Base-by-base conservation (phyloP, 2,888 invertebrate genomes). In the Theodoxus fluviatilis region DNA sequence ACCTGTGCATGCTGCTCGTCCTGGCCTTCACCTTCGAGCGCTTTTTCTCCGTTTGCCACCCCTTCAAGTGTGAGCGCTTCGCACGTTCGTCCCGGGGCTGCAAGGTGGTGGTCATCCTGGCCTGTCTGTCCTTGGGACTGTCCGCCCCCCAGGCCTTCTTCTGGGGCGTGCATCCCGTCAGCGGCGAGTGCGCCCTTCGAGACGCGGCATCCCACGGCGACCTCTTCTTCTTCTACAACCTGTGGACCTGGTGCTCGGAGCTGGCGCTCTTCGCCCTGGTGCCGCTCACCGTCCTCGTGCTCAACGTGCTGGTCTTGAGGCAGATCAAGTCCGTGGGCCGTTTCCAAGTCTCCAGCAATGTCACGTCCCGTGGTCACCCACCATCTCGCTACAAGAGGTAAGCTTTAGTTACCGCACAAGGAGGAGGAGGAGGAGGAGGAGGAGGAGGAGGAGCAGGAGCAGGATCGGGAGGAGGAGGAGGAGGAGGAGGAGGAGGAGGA, bases 1-100 rank as follows among this genome's bases (percentile, higher is more conserved):
- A 85, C 74, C 75, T 83, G 31, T 83, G 84, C 22, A 80, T 85
- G 7, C 70, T 86, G 7, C 78, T 86, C 0, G 84, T 86, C 0
- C 78, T 85, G 35, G 84, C 82, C 35, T 86, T 86, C 71, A 86
- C 85, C 0, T 75, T 83, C 2, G 86, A 86, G 69, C 72, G 85
- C 9, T 85, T 82, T 61, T 80, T 86, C 35, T 84, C 85, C 3
- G 79, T 83, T 15, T 81, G 76, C 55, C 75, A 74, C 40, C 83
- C 84, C 3, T 86, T 85, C 70, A 76, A 79, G 67, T 79, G 81
- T 71, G 82, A 83, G 67, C 72, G 80, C 31, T 83, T 81, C 74
- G 82, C 84, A 49, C 79, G 79, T 9, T 78, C 79, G 22, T 75
- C 79, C 1, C 76, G 84, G 0, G 83, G 84, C 12, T 76, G 78